A percentile compares a stretch with the other conserved stretches of the same genome.
Evolutionary conservation across 2,888 invertebrate species (phyloP).

Genomic region (Beris morrisii): DNA sequence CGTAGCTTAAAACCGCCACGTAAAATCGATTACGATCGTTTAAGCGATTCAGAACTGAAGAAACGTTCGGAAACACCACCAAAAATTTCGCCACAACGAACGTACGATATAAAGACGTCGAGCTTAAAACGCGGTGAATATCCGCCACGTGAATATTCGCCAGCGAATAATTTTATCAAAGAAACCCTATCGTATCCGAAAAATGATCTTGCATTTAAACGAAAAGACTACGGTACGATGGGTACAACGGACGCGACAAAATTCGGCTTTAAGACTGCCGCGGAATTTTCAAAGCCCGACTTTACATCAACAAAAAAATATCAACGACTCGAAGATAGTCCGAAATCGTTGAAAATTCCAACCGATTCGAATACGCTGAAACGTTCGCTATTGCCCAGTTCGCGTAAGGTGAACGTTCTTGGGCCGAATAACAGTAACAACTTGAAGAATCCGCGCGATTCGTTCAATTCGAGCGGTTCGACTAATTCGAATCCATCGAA

Average conservation of each 20-base stretch:
- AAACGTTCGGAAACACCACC: constrained; percentile 41
- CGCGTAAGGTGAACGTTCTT: constrained; percentile 36
- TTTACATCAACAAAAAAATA: constrained; percentile 42
- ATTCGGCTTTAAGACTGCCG: constrained; percentile 34
- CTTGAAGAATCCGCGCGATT: constrained; percentile 40
- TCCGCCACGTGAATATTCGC: constrained; percentile 35
- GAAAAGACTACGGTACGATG: constrained; percentile 41
- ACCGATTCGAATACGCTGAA: constrained; percentile 35
- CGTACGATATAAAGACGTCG: constrained; percentile 41
- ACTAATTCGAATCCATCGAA: constrained; percentile 34
- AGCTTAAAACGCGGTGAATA: constrained; percentile 38
- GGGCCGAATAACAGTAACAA: constrained; percentile 31
- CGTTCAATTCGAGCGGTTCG: constrained; percentile 40
- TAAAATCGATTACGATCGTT: constrained; percentile 43
- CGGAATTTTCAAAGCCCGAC: constrained; percentile 40
- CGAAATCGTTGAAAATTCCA: constrained; percentile 26
- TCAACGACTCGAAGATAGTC: constrained; percentile 41
- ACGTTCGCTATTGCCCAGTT: constrained; percentile 39
- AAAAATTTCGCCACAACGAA: constrained; percentile 35
- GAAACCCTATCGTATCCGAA: constrained; percentile 35
- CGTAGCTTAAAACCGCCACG: constrained; percentile 40
- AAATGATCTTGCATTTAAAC: constrained; percentile 34
- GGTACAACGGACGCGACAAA: constrained; percentile 32
- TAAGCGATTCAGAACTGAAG: constrained; percentile 41
- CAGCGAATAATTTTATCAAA: constrained; percentile 36